Evolutionary conservation across 2,888 invertebrate species (phyloP), one percentile per base, ranked within the genome.

Genomic region (Cantharis lateralis): DNA sequence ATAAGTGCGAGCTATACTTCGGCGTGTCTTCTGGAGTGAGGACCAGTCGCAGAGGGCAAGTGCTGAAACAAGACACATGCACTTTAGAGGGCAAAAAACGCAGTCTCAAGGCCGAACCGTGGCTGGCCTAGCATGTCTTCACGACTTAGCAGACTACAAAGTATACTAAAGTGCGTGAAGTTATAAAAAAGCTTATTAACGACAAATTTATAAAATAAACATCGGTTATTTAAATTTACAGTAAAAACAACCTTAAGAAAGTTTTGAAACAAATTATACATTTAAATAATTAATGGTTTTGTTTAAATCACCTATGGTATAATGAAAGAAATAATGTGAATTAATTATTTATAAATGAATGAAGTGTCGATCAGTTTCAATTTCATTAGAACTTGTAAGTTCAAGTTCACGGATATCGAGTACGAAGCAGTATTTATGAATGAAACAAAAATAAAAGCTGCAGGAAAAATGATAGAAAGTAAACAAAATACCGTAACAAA

Each of bases 41-140:
- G 96, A 96, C 96, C 96, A 96, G 86, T 96, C 95, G 87, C 96
- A 96, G 18, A 96, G 91, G 0, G 96, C 96, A 82, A 96, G 89
- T 77, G 96, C 96, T 96, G 91, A 28, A 90, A 90, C 87, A 85
- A 85, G 85, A 72, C 64, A 72, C 68, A 64, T 68, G 71, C 24
- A 76, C 64, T 71, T 75, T 73, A 75, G 73, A 76, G 70, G 68
- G 73, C 76, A 75, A 26, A 84, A 83, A 83, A 84, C 82, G 82
- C 81, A 76, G 84, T 85, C 82, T 84, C 84, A 84, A 85, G 85
- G 84, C 78, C 72, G 81, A 66, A 69, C 26, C 76, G 75, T 75
- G 72, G 72, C 63, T 74, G 71, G 68, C 79, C 71, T 77, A 74
- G 70, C 75, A 79, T 80, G 80, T 76, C 76, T 83, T 83, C 83